Conservation (phyloP, 2,888 invertebrate genomes). For the Tetranychus truncatus region DNA sequence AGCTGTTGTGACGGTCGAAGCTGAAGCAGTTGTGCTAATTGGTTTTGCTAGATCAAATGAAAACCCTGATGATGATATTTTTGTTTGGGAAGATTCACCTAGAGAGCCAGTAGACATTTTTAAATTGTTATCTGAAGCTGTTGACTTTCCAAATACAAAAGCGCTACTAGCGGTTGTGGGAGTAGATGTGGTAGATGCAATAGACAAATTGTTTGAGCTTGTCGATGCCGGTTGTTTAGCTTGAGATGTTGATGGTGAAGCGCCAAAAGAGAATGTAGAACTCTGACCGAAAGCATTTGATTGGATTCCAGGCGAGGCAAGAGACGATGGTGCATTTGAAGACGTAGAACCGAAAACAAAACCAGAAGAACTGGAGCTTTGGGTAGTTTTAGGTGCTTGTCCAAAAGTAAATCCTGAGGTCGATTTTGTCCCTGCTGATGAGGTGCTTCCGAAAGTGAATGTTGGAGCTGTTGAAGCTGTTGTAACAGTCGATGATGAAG, state of each 20-base stretch:
- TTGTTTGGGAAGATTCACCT: background rate
- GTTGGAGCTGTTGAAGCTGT: background rate
- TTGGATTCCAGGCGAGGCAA: background rate
- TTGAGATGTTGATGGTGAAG: background rate
- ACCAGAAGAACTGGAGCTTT: conserved; percentile 29
- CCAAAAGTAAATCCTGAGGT: background rate
- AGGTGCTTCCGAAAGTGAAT: background rate
- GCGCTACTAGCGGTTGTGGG: background rate
- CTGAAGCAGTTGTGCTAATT: background rate
- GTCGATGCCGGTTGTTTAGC: conserved; percentile 23
- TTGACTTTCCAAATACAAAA: background rate
- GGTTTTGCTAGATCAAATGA: background rate
- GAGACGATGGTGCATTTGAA: background rate
- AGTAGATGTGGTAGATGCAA: background rate
- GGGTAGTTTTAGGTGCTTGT: background rate
- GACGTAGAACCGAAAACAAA: conserved; percentile 30
- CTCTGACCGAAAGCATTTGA: conserved; percentile 24
- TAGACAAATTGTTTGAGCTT: background rate
- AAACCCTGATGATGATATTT: background rate
- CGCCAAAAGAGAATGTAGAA: conserved; percentile 36
- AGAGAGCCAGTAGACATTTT: no score
- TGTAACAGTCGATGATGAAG: background rate
- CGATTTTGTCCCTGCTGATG: background rate
- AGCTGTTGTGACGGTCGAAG: background rate
- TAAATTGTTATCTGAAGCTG: no score